Base-by-base conservation (phyloP, 64 coral and sea anemone genomes). In the Trachythela sp. region DNA sequence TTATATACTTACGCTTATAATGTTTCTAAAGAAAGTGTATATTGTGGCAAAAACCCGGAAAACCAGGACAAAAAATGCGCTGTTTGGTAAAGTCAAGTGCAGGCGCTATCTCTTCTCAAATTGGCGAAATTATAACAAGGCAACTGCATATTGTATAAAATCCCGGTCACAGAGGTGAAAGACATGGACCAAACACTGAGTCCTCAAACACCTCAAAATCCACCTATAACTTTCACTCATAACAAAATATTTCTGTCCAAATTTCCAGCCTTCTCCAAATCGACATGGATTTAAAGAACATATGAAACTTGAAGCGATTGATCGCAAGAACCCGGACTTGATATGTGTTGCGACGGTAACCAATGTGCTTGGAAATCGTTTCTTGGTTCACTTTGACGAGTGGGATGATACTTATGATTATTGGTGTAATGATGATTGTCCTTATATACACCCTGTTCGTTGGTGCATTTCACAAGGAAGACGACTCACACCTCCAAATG, bases 381-480 rank as follows among this genome's bases (percentile, higher is more conserved):
- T 94, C 45, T 67, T 98, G 13, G 95, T 98, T 34, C 95, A 98
- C 59, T 98, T 98, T 92, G 95, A 98, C 39, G 95, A 98, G 32
- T 98, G 95, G 95, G 95, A 98, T 83, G 95, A 98, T 35, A 94
- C 95, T 26, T 98, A 98, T 84, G 95, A 98, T 83, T 98, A 98
- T 43, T 98, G 95, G 95, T 98, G 95, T 86, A 87, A 92, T 10
- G 87, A 98, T 15, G 91, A 98, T 35, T 98, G 95, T 49, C 95
- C 95, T n/a, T 98, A 98, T 52, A 98, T 98, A n/a, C 93, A 92
- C 48, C 89, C 95, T 43, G 88, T 98, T 8, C 93, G 95, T 27
- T 98, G 95, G 95, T 98, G 95, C 51, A 72, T 85, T 18, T 84
- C 92, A 7, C 91, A 87, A 13, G 94, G 94, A 36, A 88, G 94